Evolutionary conservation across 30 jellyfish, hydroid and myxozoan genomes (phyloP), one percentile per base, ranked within the genome.

Genomic region (Catostylus mosaicus): DNA sequence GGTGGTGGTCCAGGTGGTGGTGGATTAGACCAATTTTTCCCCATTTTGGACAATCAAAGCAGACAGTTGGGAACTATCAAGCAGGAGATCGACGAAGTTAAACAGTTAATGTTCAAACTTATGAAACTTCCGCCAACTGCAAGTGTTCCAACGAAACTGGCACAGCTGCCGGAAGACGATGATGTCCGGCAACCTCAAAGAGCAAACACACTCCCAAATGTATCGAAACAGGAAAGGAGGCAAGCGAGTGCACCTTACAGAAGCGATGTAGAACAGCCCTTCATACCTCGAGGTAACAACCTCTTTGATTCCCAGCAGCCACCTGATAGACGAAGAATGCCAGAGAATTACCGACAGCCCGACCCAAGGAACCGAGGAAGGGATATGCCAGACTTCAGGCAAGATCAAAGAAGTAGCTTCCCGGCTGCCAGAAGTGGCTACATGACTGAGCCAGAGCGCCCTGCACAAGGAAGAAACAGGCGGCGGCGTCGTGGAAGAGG

Each of bases 391-490:
- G 16, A 7, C 57, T 19, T 1, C 23, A 14, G 23, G 18, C 70
- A 12, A 33, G 48, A 52, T 29, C 32, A 50, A 11, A 48, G 83
- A 40, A 65, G 59, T 33, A 36, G 67, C 51, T 24, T 22, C 19
- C 52, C 62, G 4, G 79, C 37, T 3, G 52, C 88, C 4, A 67
- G 69, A 52, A 69, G 80, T 43, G 97, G 97, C 38, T 92, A 92
- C 52, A 82, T 77, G 76, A 92, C 98, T 6, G 98, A 92, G 29
- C 97, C 98, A 3, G 98, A 87, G 45, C 78, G 52, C 26, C 64
- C 48, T 1, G 95, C 77, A 11, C 73, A 56, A 34, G 65, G 60
- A 2, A 68, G 59, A 27, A 32, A 48, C 1, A 62, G 75, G 31
- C 78, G 96, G 30, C 74, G 96, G 23, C 84, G 96, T 22, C 72